Percentiles rank a stretch among this genome's conserved stretches.
Evolutionary conservation across 1,140 invertebrate genomes (phyloP).

Genomic region (Anastatus disparis): DNA sequence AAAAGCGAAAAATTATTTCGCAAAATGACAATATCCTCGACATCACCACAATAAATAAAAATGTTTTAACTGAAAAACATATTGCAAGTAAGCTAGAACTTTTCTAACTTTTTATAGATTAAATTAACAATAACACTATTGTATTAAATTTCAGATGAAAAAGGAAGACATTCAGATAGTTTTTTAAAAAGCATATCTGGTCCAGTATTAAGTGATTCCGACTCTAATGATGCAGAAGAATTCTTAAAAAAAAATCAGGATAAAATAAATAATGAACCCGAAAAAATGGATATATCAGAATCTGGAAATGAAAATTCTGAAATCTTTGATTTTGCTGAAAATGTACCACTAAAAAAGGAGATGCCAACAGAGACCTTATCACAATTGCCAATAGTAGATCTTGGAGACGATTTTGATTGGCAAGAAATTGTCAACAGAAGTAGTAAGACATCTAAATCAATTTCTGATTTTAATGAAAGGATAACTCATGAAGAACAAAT

Average conservation of each 20-base stretch:
- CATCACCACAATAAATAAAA: slow-evolving; percentile 21
- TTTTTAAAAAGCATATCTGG: slow-evolving; percentile 32
- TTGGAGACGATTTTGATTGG: slow-evolving; percentile 58
- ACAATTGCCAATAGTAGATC: slow-evolving; percentile 58
- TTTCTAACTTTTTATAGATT: neutral
- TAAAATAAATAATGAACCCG: neutral
- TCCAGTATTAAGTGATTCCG: slow-evolving; percentile 53
- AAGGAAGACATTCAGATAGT: slow-evolving; percentile 14
- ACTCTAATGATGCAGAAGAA: slow-evolving; percentile 43
- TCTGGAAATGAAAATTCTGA: slow-evolving; percentile 7
- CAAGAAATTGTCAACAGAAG: slow-evolving; percentile 38
- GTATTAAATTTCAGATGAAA: slow-evolving; percentile 5
- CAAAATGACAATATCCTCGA: slow-evolving; percentile 27
- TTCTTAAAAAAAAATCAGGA: slow-evolving; percentile 14
- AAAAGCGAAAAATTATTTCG: slow-evolving; percentile 48
- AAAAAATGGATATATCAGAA: neutral
- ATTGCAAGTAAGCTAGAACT: neutral
- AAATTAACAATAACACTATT: neutral
- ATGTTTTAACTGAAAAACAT: neutral
- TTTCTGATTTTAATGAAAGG: neutral
- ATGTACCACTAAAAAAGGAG: neutral
- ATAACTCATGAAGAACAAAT: neutral
- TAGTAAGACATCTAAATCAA: neutral
- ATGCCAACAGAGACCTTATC: slow-evolving; percentile 47
- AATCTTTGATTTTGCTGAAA: slow-evolving; percentile 8